Evolutionary conservation across 2,797 vertebrate genomes (phyloP), one percentile per base, ranked within the genome.

Genomic region (Pogonophryne albipinna): DNA sequence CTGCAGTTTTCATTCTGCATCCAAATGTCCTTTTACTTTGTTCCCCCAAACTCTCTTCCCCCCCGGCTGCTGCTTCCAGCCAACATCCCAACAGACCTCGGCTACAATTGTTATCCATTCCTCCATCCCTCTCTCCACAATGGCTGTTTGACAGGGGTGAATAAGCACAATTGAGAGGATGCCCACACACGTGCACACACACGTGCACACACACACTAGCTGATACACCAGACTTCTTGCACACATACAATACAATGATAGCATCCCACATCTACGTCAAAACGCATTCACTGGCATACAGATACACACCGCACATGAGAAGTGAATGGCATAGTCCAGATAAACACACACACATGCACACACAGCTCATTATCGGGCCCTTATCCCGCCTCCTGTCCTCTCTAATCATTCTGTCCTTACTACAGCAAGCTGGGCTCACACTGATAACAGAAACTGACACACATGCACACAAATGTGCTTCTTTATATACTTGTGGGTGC

Each of bases 351-450:
- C 34, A 59, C 45, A 45, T 6, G 3, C 42, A 50, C 51, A 66
- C 42, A 69, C 11, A 70, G 17, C 52, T 82, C 70, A 85, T 83
- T 74, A 85, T 76, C 63, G 60, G 61, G 46, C 47, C 11, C 27
- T 10, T 63, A 44, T 17, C 34, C 62, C 31, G 34, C 56, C 51
- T 51, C 57, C 45, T 45, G 34, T 11, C 23, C 64, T 79, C 64
- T 74, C 71, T 84, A 88, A 85, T 86, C 74, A 77, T 79, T 71
- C 77, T 71, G 62, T 88, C 74, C 59, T 87, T 56, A 90, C 72
- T 82, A 79, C 58, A 71, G 79, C 89, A 86, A 84, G 89, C 87
- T 91, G 88, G 77, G 55, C 65, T 56, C 53, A 84, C 64, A 74
- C 82, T 87, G 89, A 91, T 90, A 91, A 87, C 66, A 64, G 53